phyloP scores from a whole-genome alignment of 2,797 vertebrate species.

The Thamnophis elegans region DNA sequence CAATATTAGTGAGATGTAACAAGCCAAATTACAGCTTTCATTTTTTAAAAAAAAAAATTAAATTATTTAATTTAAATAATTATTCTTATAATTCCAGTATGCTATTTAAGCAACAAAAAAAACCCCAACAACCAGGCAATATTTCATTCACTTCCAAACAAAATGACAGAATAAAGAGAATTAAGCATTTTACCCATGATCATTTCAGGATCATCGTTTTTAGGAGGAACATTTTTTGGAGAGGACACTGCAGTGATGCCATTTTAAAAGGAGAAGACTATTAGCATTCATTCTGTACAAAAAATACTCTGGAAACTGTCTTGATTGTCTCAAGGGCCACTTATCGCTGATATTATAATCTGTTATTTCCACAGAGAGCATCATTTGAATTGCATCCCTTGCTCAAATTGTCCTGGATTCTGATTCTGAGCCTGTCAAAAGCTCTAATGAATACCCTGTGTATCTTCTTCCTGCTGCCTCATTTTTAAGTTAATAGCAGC shows the following conservation, averaged over 20 bases:
- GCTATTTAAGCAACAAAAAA: not conserved
- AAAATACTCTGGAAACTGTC: not conserved
- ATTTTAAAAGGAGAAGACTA: not conserved
- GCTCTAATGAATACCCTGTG: conserved; percentile 8
- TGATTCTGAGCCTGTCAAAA: conserved; percentile 8
- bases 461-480: conserved; percentile 32
- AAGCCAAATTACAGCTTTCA: not conserved
- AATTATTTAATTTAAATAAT: not conserved
- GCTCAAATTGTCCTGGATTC: conserved; percentile 4
- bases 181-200: not conserved
- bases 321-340: conserved; percentile 11
- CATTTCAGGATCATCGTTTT: not conserved
- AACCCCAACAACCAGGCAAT: not conserved
- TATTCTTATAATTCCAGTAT: not conserved
- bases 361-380: conserved; percentile 9
- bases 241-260: not conserved
- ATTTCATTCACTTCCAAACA: not conserved
- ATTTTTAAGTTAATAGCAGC: conserved; percentile 30
- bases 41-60: no score
- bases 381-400: not conserved
- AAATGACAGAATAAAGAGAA: not conserved
- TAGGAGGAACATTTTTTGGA: not conserved
- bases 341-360: conserved; percentile 1
- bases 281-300: not conserved
- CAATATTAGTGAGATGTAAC: not conserved